Conservation (phyloP, 2,797 vertebrate species). For the Alectoris magna region DNA sequence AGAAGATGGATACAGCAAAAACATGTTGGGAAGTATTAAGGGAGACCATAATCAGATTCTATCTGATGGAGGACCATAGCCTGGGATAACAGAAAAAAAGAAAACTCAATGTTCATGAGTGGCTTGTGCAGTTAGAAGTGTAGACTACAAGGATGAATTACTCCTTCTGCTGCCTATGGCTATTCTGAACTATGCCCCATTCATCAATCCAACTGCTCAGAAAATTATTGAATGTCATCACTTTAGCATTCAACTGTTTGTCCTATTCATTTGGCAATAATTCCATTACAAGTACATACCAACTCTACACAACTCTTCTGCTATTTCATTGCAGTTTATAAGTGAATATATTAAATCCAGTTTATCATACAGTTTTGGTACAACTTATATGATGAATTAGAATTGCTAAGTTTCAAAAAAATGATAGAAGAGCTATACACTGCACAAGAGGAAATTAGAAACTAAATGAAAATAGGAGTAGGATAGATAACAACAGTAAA, state of each 20-base stretch:
- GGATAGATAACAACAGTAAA: not conserved
- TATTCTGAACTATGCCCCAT: not conserved
- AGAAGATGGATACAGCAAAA: not conserved
- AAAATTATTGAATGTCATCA: not conserved
- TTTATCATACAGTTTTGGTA: not conserved
- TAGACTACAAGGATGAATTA: not conserved
- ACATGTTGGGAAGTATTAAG: not conserved
- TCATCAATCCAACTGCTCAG: not conserved
- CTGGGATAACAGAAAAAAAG: not conserved
- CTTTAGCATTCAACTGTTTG: not conserved
- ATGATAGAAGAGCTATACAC: not conserved
- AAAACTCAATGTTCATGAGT: not conserved
- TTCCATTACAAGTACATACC: not conserved
- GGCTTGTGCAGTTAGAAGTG: not conserved
- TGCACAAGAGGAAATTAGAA: not conserved
- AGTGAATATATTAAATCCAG: not conserved
- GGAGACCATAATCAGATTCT: not conserved
- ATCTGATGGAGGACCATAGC: not conserved
- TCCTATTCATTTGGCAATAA: not conserved
- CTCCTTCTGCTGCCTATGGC: not conserved
- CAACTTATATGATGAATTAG: not conserved
- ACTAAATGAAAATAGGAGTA: not conserved
- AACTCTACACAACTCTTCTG: not conserved
- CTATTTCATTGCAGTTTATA: not conserved
- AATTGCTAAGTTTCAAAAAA: not conserved